Evolutionary conservation across 2,797 vertebrate species (phyloP).

Genomic region (Argya squamiceps): DNA sequence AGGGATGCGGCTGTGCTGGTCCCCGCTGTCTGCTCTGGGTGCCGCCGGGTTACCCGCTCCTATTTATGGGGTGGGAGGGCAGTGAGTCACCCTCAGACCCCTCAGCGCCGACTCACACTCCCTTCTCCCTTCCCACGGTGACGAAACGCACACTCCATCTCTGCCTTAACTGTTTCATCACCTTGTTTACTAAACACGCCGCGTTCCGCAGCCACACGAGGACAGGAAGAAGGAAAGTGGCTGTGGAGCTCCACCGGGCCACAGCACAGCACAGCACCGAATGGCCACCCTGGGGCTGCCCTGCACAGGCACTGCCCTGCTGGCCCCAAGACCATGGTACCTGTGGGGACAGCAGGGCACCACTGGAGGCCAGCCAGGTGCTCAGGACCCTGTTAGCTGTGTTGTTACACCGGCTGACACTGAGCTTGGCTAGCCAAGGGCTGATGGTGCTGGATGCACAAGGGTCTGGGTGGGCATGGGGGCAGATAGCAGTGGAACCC

Average conservation of each 20-base stretch:
- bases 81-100: conserved; percentile 68
- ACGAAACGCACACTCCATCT: conserved; percentile 24
- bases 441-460: rapidly evolving
- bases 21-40: neutral
- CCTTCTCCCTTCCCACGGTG: conserved; percentile 58
- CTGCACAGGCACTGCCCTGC: neutral
- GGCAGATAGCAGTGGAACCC: neutral
- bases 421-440: neutral
- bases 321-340: neutral
- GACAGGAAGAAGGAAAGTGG: neutral
- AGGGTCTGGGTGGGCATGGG: rapidly evolving
- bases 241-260: neutral
- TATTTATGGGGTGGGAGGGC: conserved; percentile 56
- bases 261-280: neutral
- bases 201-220: rapidly evolving
- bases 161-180: conserved; percentile 65
- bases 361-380: rapidly evolving
- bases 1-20: neutral
- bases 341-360: neutral
- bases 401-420: rapidly evolving
- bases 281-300: neutral
- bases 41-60: neutral
- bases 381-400: neutral
- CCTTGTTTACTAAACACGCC: conserved; percentile 59
- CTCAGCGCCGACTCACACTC: conserved; percentile 18